phyloP scores from a whole-genome alignment of 1,140 invertebrate species.

The Aphelenchoides besseyi region DNA sequence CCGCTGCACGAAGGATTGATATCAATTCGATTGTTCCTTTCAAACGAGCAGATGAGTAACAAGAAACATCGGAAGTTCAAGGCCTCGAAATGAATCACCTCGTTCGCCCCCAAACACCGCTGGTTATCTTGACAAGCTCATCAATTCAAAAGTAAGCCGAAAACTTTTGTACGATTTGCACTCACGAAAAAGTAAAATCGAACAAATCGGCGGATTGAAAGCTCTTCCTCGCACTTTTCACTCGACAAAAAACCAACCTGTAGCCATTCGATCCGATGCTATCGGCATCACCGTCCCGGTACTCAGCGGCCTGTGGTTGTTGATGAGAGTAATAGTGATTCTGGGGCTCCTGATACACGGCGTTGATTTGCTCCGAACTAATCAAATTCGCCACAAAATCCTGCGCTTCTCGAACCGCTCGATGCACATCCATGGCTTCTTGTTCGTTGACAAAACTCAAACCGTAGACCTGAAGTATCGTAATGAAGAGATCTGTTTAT shows the following conservation, averaged over 20 bases:
- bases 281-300: conserved; percentile 2
- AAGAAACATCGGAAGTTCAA: too few relatives aligned
- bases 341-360: conserved; percentile 2
- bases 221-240: background rate
- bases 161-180: too few relatives aligned
- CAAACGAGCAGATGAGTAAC: too few relatives aligned
- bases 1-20: too few relatives aligned
- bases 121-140: too few relatives aligned
- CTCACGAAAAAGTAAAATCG: background rate
- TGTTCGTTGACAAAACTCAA: conserved; percentile 9
- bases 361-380: conserved; percentile 7
- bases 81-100: too few relatives aligned
- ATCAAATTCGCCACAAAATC: background rate
- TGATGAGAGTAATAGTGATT: background rate
- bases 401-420: conserved; percentile 6
- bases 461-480: conserved; percentile 4
- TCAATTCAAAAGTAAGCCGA: too few relatives aligned
- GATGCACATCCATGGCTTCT: conserved; percentile 9
- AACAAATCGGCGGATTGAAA: background rate
- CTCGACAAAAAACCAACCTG: background rate
- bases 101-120: too few relatives aligned
- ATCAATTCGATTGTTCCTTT: too few relatives aligned
- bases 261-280: conserved; percentile 13
- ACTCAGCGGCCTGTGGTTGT: background rate
- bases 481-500: background rate